Conservation (phyloP, 2,888 invertebrate genomes). For the Tenodera sinensis region DNA sequence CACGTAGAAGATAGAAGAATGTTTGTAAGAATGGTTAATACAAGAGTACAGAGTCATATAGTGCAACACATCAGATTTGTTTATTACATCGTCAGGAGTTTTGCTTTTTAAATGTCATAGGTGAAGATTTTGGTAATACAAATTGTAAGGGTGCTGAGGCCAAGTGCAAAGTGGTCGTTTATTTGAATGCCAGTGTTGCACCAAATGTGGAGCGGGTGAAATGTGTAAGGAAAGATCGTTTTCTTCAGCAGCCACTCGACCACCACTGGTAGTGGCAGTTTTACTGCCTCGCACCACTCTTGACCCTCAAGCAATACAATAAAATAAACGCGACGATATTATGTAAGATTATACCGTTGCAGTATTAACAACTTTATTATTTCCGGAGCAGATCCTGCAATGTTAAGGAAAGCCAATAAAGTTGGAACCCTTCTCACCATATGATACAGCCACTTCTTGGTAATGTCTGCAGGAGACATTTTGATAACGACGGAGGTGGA, state of each 20-base stretch:
- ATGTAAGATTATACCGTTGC: neutral
- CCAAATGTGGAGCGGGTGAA: neutral
- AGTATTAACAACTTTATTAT: neutral
- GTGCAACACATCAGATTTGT: no score
- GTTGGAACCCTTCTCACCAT: neutral
- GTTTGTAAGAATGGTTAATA: no score
- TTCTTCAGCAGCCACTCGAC: neutral
- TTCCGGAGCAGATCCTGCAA: neutral
- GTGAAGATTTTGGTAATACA: no score
- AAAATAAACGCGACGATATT: neutral
- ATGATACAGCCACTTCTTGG: neutral
- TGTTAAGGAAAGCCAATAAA: neutral
- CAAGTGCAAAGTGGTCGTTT: no score
- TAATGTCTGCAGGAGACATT: neutral
- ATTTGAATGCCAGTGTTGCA: neutral
- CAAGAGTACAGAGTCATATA: no score
- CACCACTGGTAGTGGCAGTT: neutral
- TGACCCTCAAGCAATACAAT: neutral
- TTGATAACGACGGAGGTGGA: neutral
- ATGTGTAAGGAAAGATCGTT: neutral
- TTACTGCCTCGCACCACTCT: neutral
- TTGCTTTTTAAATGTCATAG: no score
- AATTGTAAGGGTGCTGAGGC: no score
- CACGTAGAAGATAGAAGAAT: no score
- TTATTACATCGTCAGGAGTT: no score